Evolutionary conservation across 2,797 vertebrate species (phyloP), one percentile per base, ranked within the genome.

Genomic region (Siniperca undulata): DNA sequence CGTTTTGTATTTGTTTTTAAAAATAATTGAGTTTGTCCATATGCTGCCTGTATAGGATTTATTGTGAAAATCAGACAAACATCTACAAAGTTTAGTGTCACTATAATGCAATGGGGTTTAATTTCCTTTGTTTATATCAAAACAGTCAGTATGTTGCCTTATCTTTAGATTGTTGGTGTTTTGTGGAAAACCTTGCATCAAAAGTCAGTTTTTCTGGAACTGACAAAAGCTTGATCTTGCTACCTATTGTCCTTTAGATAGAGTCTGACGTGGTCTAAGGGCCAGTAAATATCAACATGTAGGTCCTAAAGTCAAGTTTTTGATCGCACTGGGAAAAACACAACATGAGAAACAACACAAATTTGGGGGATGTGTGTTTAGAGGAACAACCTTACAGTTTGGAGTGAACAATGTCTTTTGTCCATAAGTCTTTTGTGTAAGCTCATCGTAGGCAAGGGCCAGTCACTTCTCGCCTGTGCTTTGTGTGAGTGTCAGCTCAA

Each of bases 1-100:
- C 10, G 59, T 91, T 92, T 92, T 93, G 68, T 92, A 80, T 62
- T 86, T 75, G 62, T 87, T 91, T 91, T 77, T 58, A 61, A 64
- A 77, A 72, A 70, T 27, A 66, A 77, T 13, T 0, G 24, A 70
- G 70, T 78, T 84, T 85, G 74, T 91, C 56, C 55, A 34, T n/a
- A 65, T 69, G 42, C 61, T 8, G 19, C 44, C 70, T 83, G 82
- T 87, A 86, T 84, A 62, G 75, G 69, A 77, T 76, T 88, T 85
- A 77, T 74, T 89, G 77, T 85, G 73, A 81, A 86, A 85, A 83
- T 60, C 24, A 65, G 48, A 83, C 70, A 70, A 40, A 80, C 53
- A 53, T 70, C 20, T 65, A 56, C 85, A 82, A 77, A 80, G 70
- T 65, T 50, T 81, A 70, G 55, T 42, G 68, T 83, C 73, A 67